Conservation (phyloP, 2,113 vertebrate genomes). For the Boulengeromyrus knoepffleri region DNA sequence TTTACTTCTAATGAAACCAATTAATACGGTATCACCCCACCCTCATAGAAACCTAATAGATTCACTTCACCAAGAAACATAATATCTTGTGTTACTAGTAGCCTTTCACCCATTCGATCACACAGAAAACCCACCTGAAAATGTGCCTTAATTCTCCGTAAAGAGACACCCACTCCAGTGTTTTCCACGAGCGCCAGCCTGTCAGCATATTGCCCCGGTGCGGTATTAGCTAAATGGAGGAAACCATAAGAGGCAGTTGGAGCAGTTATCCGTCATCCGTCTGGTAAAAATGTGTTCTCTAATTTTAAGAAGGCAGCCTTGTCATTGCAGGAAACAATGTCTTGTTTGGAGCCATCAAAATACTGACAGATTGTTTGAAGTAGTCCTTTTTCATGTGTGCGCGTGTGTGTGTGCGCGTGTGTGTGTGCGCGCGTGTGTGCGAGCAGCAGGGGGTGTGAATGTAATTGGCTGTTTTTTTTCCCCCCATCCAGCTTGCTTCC, state of each 20-base stretch:
- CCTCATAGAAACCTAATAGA: not conserved
- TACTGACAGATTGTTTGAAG: not conserved
- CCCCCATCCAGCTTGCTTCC: not conserved
- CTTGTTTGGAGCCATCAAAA: constrained; percentile 5
- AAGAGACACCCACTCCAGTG: not conserved
- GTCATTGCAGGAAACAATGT: constrained; percentile 10
- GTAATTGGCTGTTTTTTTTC: constrained; percentile 19
- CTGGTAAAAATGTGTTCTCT: not conserved
- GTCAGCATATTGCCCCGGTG: not conserved
- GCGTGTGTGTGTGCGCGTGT: not conserved
- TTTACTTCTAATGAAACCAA: not conserved
- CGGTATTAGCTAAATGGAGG: not conserved
- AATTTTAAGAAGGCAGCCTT: not conserved
- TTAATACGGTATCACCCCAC: not conserved
- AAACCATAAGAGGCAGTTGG: not conserved
- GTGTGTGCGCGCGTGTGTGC: not conserved
- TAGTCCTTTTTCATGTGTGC: not conserved
- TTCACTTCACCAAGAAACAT: not conserved
- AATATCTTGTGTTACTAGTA: not conserved
- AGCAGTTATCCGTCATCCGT: not conserved
- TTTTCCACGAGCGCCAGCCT: not conserved
- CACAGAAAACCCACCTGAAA: not conserved
- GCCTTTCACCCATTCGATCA: not conserved
- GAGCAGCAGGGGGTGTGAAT: constrained; percentile 15
- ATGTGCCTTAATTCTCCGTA: not conserved